Base-by-base conservation (phyloP, 2,888 invertebrate species). In the Watsonalla cultraria region DNA sequence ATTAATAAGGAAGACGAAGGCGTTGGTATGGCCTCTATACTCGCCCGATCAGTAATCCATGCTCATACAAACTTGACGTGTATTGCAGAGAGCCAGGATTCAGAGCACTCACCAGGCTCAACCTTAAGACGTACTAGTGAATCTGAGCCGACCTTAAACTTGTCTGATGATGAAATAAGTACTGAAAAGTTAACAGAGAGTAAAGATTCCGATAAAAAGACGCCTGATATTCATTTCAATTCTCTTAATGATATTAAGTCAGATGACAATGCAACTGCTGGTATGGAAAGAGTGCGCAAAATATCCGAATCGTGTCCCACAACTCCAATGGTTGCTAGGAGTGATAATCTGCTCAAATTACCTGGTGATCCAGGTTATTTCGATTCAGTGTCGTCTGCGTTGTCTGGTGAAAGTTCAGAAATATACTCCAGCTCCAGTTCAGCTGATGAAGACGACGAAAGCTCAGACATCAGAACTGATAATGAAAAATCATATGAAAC, bases 11-110 rank as follows among this genome's bases (percentile, higher is more conserved):
- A 80, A 51, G 92, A 90, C 42, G 91, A 92, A 64, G 92, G 91
- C 0, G 92, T 92, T 52, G 92, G 92, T 0, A 94, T 95, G 92
- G 94, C 94, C 0, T 93, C 94, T 11, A 86, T 94, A 49, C 80
- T 95, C 14, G 94, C 94, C 7, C 87, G 93, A 58, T 94, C 94
- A 2, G 92, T 94, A 0, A 91, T 93, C 63, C 91, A 92, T 54
- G 92, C 91, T 5, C 92, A 92, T 47, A 92, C 92, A 5, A 92
- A 92, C 70, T 81, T 93, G 13, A 92, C 92, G 58, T 91, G 92
- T 65, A 93, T 93, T 47, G 86, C 91, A 6, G 93, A 93, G 70
- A 85, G 84, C 2, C 91, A 90, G 65, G 92, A 92, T 68, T 87
- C 90, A 0, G 90, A 89, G 56, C 76, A 81, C 51, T 90, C 91